phyloP scores from a whole-genome alignment of 2,113 vertebrate genomes.

The Boleophthalmus pectinirostris region DNA sequence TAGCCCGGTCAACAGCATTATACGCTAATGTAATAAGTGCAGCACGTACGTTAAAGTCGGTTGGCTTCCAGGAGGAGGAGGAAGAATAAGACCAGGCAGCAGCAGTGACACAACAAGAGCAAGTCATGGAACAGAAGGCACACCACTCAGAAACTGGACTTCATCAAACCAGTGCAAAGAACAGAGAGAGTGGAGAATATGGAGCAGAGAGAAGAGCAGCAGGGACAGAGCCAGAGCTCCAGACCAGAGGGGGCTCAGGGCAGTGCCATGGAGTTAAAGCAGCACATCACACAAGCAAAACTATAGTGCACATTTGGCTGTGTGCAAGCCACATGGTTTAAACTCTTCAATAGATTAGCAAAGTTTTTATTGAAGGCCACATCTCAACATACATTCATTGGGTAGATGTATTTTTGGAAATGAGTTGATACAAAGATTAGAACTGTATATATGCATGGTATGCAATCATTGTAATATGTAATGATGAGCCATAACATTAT shows the following conservation, averaged over 20 bases:
- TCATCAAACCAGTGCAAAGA: slow-evolving; percentile 60
- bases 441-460: background rate
- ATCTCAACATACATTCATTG: background rate
- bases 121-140: slow-evolving; percentile 80
- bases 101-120: slow-evolving; percentile 77
- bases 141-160: slow-evolving; percentile 70
- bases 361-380: slow-evolving; percentile 34
- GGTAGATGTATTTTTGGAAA: slow-evolving; percentile 24
- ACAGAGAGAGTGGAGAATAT: slow-evolving; percentile 31
- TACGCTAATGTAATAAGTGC: slow-evolving; percentile 66
- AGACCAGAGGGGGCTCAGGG: slow-evolving; percentile 24
- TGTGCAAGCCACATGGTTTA: slow-evolving; percentile 66
- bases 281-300: slow-evolving; percentile 16
- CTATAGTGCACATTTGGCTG: slow-evolving; percentile 30
- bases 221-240: slow-evolving; percentile 4
- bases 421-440: slow-evolving; percentile 18
- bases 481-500: background rate
- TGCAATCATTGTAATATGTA: background rate
- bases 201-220: slow-evolving; percentile 27
- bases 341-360: slow-evolving; percentile 45
- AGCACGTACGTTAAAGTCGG: slow-evolving; percentile 82
- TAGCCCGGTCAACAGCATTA: slow-evolving; percentile 48
- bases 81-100: slow-evolving; percentile 76
- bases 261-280: slow-evolving; percentile 30
- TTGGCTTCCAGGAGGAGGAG: slow-evolving; percentile 73